Conservation (phyloP, 2,888 invertebrate genomes). For the Cryptosula pallasiana region DNA sequence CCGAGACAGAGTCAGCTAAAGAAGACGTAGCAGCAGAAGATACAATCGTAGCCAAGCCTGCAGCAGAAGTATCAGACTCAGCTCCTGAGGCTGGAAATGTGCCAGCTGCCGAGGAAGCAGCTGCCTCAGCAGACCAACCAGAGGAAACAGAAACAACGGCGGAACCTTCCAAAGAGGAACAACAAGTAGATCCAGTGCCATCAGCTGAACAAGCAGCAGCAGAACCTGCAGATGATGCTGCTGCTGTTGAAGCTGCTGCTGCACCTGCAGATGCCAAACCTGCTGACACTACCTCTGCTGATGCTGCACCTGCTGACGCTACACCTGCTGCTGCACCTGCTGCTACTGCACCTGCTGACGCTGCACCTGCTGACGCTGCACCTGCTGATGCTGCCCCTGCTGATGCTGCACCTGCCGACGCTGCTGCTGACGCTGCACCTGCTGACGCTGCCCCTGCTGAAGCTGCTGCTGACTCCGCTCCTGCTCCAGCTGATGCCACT, state of each 20-base stretch:
- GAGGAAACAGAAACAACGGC: constrained; percentile 20
- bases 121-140: constrained; percentile 20
- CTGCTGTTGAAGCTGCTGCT: neutral
- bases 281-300: neutral
- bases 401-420: neutral
- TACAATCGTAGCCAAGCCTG: neutral
- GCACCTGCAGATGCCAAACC: neutral
- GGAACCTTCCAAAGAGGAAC: constrained; percentile 5
- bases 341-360: neutral
- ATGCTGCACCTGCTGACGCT: neutral
- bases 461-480: neutral
- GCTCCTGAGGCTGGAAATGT: constrained; percentile 10
- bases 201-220: constrained; percentile 5
- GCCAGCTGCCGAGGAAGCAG: constrained; percentile 11
- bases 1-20: constrained; percentile 14
- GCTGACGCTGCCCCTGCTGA: neutral
- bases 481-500: neutral
- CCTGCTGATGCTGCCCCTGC: neutral
- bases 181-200: constrained; percentile 24
- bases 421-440: neutral
- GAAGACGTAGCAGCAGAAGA: constrained; percentile 24
- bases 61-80: constrained; percentile 21
- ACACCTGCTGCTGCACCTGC: neutral
- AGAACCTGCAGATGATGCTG: neutral
- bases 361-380: neutral